Evolutionary conservation across 2,113 vertebrate genomes (phyloP).

Genomic region (Bagarius yarrelli): DNA sequence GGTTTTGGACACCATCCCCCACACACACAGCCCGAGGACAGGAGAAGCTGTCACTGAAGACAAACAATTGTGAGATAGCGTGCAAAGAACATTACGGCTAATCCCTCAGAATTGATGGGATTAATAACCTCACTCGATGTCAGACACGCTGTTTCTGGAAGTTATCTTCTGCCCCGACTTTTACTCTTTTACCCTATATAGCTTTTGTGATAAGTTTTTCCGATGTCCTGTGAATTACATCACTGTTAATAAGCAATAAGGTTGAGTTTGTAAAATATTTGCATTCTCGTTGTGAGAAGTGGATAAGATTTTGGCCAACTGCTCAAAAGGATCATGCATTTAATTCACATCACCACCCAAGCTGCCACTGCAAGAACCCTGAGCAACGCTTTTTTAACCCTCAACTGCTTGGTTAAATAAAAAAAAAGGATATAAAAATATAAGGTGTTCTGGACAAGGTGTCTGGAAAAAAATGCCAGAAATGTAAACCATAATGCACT

Average conservation of each 20-base stretch:
- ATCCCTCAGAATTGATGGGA: constrained; percentile 43
- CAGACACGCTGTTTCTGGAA: constrained; percentile 4
- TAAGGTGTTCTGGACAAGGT: too few relatives aligned
- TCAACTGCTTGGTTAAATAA: too few relatives aligned
- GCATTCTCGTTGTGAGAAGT: not conserved
- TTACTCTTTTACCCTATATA: not conserved
- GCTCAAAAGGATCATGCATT: too few relatives aligned
- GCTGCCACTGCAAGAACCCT: too few relatives aligned
- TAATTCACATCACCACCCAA: too few relatives aligned
- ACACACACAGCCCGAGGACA: constrained; percentile 38
- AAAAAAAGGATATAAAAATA: too few relatives aligned
- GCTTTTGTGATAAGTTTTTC: not conserved
- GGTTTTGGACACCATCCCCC: constrained; percentile 25
- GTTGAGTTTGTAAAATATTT: not conserved
- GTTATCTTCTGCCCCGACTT: not conserved
- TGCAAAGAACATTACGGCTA: constrained; percentile 39
- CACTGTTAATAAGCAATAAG: not conserved
- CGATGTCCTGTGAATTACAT: not conserved
- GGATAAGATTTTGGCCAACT: too few relatives aligned
- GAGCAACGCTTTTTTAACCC: too few relatives aligned
- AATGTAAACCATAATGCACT: too few relatives aligned
- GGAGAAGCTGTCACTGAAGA: constrained; percentile 28
- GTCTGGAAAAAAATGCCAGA: too few relatives aligned
- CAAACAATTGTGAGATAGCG: constrained; percentile 23
- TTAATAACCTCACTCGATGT: constrained; percentile 33